Evolutionary conservation across 2,113 vertebrate species (phyloP), one percentile per base, ranked within the genome.

Genomic region (Coturnix japonica): DNA sequence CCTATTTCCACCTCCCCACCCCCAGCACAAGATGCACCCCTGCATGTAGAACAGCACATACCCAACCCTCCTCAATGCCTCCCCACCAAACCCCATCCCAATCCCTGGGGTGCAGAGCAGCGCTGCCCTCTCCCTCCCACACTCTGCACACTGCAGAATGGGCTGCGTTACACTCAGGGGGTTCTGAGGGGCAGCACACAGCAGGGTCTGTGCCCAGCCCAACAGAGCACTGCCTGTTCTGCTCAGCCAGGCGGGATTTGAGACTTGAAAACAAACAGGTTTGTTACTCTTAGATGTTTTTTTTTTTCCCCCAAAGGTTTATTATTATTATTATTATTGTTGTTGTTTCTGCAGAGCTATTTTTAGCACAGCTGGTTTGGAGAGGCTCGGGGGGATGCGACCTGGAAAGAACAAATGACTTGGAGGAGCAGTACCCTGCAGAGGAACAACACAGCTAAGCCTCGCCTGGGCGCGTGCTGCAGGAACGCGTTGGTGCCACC

Each of bases 171-270:
- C 22, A 22, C 57, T 37, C 14, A 35, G 54, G 67, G 57, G 77
- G 47, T 63, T 33, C 31, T 11, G 30, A n/a, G 70, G 67, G 61
- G 35, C 31, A 26, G 44, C 33, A 15, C 59, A 43, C 30, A 28
- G 79, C 13, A 2, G 21, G 65, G 49, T 76, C 67, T 35, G 49
- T 59, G 21, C 57, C 57, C 33, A 28, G n/a, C n/a, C 21, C 11
- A 85, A 95, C 72, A 91, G 67, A 96, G 94, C 96, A 23, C 77
- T 89, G 90, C 96, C 97, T 96, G 96, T 97, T 84, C 74, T 9
- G 60, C 18, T 37, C 64, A 82, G 61, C 83, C 33, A 16, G 47
- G 67, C 65, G 73, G 73, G 72, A 63, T 54, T 51, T 8, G 4
- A 61, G 54, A 86, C 89, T 64, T 64, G 4, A 91, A 95, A 96